These are phyloP conservation scores for Eulimnadia texana DNA, from an alignment of 1,140 invertebrate genomes.

Conservation along the genomic window DNA sequence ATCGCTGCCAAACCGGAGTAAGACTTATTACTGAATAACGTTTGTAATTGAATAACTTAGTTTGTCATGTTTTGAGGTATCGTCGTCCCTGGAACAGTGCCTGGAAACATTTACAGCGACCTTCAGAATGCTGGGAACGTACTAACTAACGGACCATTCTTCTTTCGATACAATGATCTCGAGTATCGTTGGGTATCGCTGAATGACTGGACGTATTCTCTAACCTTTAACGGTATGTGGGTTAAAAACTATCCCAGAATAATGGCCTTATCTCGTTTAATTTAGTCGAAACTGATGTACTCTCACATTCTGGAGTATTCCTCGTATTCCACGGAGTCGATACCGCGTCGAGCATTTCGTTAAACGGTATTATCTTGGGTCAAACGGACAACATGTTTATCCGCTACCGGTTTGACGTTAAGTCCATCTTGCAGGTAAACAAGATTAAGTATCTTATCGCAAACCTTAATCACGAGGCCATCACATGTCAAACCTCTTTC, in stretches of 20 bases:
- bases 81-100: slow-evolving; percentile 4
- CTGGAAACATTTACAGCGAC: slow-evolving; percentile 14
- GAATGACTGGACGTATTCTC: slow-evolving; percentile 12
- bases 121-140: background rate
- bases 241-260: background rate
- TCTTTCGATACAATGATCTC: slow-evolving; percentile 15
- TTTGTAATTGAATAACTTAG: background rate
- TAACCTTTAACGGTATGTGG: slow-evolving; percentile 1
- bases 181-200: slow-evolving; percentile 13
- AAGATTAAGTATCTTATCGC: too few species aligned
- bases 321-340: slow-evolving; percentile 16
- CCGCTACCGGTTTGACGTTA: slow-evolving; percentile 36
- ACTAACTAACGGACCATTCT: slow-evolving; percentile 4
- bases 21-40: background rate
- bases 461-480: too few species aligned
- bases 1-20: slow-evolving; percentile 1
- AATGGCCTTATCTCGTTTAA: background rate
- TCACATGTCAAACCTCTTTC: background rate
- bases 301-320: background rate
- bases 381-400: slow-evolving; percentile 61
- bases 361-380: slow-evolving; percentile 8
- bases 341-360: slow-evolving; percentile 7
- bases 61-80: background rate
- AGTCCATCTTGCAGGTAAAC: background rate
- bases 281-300: slow-evolving; percentile 2